Evolutionary conservation across 2,797 vertebrate genomes (phyloP).

Genomic region (Monodelphis domestica): DNA sequence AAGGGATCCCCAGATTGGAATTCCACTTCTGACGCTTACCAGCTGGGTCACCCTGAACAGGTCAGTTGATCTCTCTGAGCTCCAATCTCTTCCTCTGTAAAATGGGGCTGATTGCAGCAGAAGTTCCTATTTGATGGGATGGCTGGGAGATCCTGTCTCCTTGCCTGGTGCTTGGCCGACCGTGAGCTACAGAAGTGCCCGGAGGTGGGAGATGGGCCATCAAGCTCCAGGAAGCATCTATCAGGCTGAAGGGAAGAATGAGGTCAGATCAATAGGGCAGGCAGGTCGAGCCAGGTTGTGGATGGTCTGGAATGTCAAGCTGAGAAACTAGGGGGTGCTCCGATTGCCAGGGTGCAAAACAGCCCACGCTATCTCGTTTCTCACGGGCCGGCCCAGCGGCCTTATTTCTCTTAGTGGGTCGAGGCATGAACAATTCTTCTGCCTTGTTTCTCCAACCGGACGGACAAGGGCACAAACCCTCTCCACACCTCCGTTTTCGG

Average conservation of each 20-base stretch:
- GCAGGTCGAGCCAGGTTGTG: background rate
- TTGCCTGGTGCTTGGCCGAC: background rate
- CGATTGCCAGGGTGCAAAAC: too few species aligned
- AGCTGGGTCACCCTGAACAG: background rate
- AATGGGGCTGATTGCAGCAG: background rate
- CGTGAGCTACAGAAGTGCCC: background rate
- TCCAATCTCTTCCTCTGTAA: background rate
- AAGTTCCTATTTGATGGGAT: background rate
- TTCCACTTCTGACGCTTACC: background rate
- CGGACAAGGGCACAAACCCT: background rate
- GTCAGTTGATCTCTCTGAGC: background rate
- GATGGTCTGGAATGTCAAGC: background rate
- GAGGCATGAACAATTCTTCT: too few species aligned
- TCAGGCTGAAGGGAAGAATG: background rate
- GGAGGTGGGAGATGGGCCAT: background rate
- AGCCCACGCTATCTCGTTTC: too few species aligned
- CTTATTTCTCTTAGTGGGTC: constrained; percentile 18
- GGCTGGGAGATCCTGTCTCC: background rate
- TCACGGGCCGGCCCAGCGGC: background rate
- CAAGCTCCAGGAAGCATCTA: background rate
- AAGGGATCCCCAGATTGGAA: background rate
- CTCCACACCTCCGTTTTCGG: background rate
- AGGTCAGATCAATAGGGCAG: background rate
- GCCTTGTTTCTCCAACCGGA: too few species aligned
- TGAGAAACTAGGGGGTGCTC: background rate